A percentile compares a stretch with the other conserved stretches of the same genome.
These are phyloP conservation scores for Caiman crocodilus DNA, from an alignment of 2,797 vertebrate genomes.

Conservation along the genomic window DNA sequence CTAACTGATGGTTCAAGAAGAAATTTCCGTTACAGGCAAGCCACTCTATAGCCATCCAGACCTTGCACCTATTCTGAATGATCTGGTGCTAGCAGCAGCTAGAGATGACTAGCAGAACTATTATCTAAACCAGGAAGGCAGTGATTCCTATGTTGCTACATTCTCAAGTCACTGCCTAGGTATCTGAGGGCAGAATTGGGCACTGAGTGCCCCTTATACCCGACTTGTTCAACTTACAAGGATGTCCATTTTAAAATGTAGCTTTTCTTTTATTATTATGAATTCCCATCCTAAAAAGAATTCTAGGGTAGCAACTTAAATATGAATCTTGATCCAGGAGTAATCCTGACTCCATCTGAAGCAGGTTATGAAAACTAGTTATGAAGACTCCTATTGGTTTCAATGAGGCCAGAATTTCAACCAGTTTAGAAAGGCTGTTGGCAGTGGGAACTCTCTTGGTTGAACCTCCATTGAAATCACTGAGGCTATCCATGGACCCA, in stretches of 20 bases:
- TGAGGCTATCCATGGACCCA: not conserved
- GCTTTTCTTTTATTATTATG: not conserved
- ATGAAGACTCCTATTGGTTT: not conserved
- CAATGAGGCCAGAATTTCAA: not conserved
- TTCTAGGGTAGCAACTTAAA: not conserved
- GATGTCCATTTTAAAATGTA: not conserved
- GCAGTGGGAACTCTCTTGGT: not conserved
- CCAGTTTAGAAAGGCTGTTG: not conserved
- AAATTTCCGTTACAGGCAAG: slow-evolving; percentile 29
- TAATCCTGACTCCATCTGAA: not conserved
- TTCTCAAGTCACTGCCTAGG: slow-evolving; percentile 37
- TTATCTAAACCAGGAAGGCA: not conserved
- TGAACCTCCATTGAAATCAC: fast-evolving
- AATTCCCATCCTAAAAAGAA: not conserved
- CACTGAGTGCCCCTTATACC: slow-evolving; percentile 48
- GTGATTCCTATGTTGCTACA: slow-evolving; percentile 19
- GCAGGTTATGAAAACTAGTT: fast-evolving
- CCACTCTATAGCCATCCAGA: slow-evolving; percentile 23
- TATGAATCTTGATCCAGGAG: not conserved
- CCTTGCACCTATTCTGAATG: slow-evolving; percentile 47
- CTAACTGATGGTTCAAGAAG: not conserved
- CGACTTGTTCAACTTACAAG: not conserved
- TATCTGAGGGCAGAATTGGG: slow-evolving; percentile 39
- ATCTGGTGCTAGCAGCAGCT: slow-evolving; percentile 14
- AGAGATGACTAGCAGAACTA: not conserved